These are phyloP conservation scores for Mellilla xanthometata DNA, from an alignment of 2,888 invertebrate species.

Conservation along the genomic window DNA sequence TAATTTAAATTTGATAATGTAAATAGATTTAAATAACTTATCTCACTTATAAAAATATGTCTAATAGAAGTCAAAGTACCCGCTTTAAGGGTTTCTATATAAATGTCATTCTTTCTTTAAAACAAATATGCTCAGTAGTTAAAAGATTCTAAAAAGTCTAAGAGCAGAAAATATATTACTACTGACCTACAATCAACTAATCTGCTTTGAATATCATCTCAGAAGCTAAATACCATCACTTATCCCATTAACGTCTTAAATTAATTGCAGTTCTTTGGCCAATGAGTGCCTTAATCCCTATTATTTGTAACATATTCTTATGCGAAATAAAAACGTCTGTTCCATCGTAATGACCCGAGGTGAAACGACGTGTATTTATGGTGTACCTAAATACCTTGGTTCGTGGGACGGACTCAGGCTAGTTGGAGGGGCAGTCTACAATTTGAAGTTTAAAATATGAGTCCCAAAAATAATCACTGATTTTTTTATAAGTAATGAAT, in stretches of 20 bases:
- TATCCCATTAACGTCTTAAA: constrained; percentile 1
- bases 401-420: constrained; percentile 6
- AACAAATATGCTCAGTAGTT: too few species aligned
- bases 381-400: constrained; percentile 13
- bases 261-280: not conserved
- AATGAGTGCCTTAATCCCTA: constrained; percentile 23
- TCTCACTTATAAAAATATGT: too few species aligned
- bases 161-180: not conserved
- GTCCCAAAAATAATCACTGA: too few species aligned
- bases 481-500: too few species aligned
- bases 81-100: too few species aligned
- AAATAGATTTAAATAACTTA: too few species aligned
- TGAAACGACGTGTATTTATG: constrained; percentile 21
- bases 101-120: too few species aligned
- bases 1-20: too few species aligned
- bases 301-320: constrained; percentile 24
- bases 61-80: too few species aligned
- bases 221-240: not conserved
- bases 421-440: not conserved
- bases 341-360: constrained; percentile 18
- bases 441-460: too few species aligned
- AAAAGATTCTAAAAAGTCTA: too few species aligned
- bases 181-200: constrained; percentile 2
- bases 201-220: not conserved
- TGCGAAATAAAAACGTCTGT: constrained; percentile 25